Percentiles rank a stretch among this genome's conserved stretches.
phyloP scores from a whole-genome alignment of 2,113 vertebrate genomes.

The Monarcha castaneiventris region DNA sequence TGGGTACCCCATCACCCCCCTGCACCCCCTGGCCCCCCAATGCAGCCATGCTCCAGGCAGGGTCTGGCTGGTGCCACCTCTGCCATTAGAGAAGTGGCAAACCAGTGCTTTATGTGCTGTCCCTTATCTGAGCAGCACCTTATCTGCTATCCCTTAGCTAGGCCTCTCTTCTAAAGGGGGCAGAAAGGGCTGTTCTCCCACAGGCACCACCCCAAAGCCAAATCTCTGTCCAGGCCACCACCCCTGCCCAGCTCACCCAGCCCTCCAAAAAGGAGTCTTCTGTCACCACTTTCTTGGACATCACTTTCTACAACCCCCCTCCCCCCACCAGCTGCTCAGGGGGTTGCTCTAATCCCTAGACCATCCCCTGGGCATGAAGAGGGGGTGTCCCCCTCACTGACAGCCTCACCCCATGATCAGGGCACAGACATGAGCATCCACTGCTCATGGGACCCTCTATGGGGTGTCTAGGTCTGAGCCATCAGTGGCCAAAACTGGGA shows the following conservation, averaged over 20 bases:
- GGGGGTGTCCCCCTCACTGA: neutral
- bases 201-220: neutral
- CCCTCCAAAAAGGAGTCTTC: neutral
- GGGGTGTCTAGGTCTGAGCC: neutral
- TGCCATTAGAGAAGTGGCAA: neutral
- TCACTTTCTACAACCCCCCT: neutral
- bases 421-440: neutral
- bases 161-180: neutral
- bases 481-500: neutral
- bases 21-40: no score
- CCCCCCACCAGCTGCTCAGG: neutral
- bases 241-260: neutral
- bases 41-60: neutral
- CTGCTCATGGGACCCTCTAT: neutral
- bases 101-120: neutral
- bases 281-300: neutral
- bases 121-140: neutral
- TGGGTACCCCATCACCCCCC: neutral
- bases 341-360: neutral
- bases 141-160: neutral
- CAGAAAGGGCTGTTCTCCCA: neutral
- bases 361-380: neutral
- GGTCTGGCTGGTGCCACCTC: neutral
- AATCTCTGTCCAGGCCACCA: neutral
- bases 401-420: neutral